Evolutionary conservation across 23 tunicate genomes (phyloP).

Genomic region (Oikopleura vanhoeffeni): DNA sequence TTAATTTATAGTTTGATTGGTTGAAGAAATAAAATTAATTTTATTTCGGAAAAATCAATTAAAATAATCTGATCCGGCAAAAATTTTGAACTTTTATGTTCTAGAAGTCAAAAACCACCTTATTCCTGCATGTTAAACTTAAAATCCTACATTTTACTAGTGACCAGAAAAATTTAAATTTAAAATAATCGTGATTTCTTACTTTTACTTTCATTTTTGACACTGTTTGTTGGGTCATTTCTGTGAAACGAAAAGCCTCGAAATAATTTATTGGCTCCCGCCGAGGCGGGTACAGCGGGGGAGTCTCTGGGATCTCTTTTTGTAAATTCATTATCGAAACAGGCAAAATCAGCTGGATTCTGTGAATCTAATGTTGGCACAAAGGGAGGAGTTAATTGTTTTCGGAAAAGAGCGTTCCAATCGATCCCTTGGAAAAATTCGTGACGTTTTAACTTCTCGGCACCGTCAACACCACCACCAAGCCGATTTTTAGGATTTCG

Average conservation of each 20-base stretch:
- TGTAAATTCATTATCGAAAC: slow-evolving; percentile 82
- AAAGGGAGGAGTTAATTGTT: slow-evolving; percentile 77
- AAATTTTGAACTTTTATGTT: too few species aligned
- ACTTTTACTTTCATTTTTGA: too few species aligned
- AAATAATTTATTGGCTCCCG: slow-evolving; percentile 63
- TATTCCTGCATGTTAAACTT: too few species aligned
- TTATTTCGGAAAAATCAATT: too few species aligned
- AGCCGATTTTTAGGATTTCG: slow-evolving; percentile 81
- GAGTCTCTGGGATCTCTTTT: slow-evolving; percentile 86
- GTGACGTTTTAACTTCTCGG: slow-evolving; percentile 82
- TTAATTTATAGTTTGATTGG: too few species aligned
- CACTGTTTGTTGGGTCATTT: too few species aligned
- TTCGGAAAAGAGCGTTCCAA: slow-evolving; percentile 78
- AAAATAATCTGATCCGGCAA: too few species aligned
- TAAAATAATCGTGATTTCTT: too few species aligned
- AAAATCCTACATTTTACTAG: too few species aligned
- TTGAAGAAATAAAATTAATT: too few species aligned
- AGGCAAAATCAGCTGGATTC: slow-evolving; percentile 70
- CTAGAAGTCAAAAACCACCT: too few species aligned
- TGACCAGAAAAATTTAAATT: too few species aligned
- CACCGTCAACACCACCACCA: slow-evolving; percentile 72
- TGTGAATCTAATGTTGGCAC: not conserved
- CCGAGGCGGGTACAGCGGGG: slow-evolving; percentile 91
- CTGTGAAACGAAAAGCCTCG: slow-evolving; percentile 89
- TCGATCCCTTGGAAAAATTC: slow-evolving; percentile 61